A percentile compares a stretch with the other conserved stretches of the same genome.
Conservation (phyloP, 2,797 vertebrate genomes). For the Podargus strigoides region DNA sequence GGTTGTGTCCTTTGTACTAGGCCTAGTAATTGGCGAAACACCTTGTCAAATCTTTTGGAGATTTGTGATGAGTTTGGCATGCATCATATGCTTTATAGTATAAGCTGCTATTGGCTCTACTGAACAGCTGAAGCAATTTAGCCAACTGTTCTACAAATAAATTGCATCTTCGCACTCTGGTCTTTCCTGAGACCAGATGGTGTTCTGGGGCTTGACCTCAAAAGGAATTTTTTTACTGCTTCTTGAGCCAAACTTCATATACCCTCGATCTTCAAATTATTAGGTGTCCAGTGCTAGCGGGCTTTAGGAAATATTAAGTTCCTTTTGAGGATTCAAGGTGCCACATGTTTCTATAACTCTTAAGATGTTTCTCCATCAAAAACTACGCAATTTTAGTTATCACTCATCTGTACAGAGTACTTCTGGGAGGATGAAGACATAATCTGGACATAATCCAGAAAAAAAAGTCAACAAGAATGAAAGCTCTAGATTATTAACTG, state of each 20-base stretch:
- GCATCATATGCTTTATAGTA: neutral
- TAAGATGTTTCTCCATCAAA: neutral
- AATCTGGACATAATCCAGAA: neutral
- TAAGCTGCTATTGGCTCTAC: constrained; percentile 1
- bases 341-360: neutral
- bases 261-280: neutral
- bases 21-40: too few relatives aligned
- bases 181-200: neutral
- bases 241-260: neutral
- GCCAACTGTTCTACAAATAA: neutral
- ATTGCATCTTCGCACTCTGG: neutral
- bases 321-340: neutral
- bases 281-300: neutral
- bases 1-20: too few relatives aligned
- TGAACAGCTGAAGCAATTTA: constrained; percentile 25
- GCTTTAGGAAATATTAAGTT: neutral
- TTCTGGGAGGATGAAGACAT: neutral
- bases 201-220: neutral
- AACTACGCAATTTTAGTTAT: neutral
- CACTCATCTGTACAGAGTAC: neutral
- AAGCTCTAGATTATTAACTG: neutral
- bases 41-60: neutral
- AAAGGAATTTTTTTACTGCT: neutral
- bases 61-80: neutral
- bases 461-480: neutral